Evolutionary conservation across 2,113 vertebrate species (phyloP).

Genomic region (Rhinopomastus cyanomelas): DNA sequence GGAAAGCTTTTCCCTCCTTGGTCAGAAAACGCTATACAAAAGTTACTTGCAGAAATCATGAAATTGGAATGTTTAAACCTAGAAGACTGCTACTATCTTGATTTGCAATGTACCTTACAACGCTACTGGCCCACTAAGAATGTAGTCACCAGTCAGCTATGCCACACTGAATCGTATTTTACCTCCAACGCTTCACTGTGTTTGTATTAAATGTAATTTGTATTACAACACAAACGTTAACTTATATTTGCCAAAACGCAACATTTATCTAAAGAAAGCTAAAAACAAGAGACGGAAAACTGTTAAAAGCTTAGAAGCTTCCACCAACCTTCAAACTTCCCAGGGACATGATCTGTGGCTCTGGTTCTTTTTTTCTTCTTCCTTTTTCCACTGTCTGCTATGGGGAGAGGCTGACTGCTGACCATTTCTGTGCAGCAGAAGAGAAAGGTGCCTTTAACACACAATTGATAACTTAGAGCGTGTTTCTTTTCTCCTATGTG

Average conservation of each 20-base stretch:
- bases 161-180: not conserved
- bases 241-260: not conserved
- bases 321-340: slow-evolving; percentile 88
- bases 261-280: not conserved
- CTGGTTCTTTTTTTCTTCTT: slow-evolving; percentile 91
- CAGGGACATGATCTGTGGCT: slow-evolving; percentile 83
- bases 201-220: too few species aligned
- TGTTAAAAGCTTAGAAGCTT: not conserved
- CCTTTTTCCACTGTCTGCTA: slow-evolving; percentile 81
- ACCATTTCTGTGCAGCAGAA: slow-evolving; percentile 79
- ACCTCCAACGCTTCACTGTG: not conserved
- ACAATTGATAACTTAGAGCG: not conserved
- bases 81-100: not conserved
- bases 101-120: not conserved
- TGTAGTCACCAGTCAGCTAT: not conserved
- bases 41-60: not conserved
- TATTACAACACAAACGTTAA: not conserved
- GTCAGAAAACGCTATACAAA: not conserved
- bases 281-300: not conserved
- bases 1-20: not conserved
- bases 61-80: not conserved
- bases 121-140: not conserved
- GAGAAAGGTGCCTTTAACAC: slow-evolving; percentile 16
- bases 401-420: slow-evolving; percentile 86
- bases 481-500: too few species aligned